These are phyloP conservation scores for Apodemus agrarius DNA, from an alignment of 2,797 vertebrate genomes.

Conservation along the genomic window DNA sequence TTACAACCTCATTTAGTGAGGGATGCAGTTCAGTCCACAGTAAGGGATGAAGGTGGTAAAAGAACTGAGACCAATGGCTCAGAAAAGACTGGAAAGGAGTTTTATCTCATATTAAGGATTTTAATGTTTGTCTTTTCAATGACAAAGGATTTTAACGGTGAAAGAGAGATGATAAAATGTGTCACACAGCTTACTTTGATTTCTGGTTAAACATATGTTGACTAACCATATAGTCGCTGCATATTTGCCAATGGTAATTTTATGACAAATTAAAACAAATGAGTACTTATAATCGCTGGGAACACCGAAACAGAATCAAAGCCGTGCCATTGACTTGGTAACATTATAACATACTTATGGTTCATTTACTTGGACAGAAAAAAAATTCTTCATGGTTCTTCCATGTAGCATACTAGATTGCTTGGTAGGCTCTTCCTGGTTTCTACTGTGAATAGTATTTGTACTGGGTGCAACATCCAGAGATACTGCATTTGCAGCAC, in stretches of 20 bases:
- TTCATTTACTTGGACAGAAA: not conserved
- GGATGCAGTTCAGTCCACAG: not conserved
- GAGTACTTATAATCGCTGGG: not conserved
- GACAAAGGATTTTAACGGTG: conserved; percentile 32
- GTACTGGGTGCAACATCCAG: not conserved
- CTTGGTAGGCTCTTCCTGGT: not conserved
- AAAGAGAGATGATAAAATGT: conserved; percentile 23
- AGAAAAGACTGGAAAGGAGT: not conserved
- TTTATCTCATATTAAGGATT: conserved; percentile 1
- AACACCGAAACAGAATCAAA: conserved; percentile 28
- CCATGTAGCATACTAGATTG: not conserved
- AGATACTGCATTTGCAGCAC: not conserved
- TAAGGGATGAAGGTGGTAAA: not conserved
- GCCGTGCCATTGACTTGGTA: not conserved
- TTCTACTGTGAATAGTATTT: not conserved
- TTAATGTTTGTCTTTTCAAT: conserved; percentile 35
- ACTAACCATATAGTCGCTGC: not conserved
- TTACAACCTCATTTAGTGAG: not conserved
- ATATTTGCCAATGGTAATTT: conserved; percentile 42
- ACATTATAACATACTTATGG: not conserved
- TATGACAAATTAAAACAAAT: conserved; percentile 7
- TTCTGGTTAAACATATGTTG: conserved; percentile 44
- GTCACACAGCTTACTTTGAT: conserved; percentile 40
- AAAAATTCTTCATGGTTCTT: not conserved
- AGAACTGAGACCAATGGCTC: not conserved